Conservation (phyloP, 2,113 vertebrate genomes). For the Channa maculata region DNA sequence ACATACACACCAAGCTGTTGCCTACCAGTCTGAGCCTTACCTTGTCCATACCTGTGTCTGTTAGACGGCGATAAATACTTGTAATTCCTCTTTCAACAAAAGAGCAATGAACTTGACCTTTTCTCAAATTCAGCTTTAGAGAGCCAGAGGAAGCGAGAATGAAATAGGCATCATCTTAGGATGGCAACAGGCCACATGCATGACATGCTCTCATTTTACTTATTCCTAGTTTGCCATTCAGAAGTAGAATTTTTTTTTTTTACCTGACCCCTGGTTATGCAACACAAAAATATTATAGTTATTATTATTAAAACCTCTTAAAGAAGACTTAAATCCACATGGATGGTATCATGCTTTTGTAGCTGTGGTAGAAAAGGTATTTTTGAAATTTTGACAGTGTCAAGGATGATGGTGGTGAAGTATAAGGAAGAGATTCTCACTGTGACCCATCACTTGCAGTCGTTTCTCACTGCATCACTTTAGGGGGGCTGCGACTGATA, state of each 20-base stretch:
- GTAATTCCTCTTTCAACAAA: slow-evolving; percentile 18
- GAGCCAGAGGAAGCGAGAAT: neutral
- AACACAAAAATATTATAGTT: neutral
- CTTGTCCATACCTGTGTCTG: neutral
- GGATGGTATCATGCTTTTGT: neutral
- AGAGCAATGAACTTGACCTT: slow-evolving; percentile 42
- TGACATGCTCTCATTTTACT: neutral
- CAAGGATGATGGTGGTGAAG: neutral
- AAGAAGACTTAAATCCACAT: neutral
- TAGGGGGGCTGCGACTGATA: slow-evolving; percentile 1
- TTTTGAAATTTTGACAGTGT: neutral
- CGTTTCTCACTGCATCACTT: neutral
- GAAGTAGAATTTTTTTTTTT: neutral
- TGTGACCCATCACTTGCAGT: neutral
- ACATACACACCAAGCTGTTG: too few species aligned
- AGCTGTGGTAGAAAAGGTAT: neutral
- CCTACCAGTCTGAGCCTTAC: neutral
- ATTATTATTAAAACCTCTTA: neutral
- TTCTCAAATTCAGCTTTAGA: slow-evolving; percentile 42
- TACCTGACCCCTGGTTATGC: neutral
- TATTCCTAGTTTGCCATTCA: neutral
- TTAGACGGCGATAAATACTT: slow-evolving; percentile 3
- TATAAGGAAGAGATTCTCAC: neutral
- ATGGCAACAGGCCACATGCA: neutral
- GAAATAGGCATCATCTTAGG: neutral